Evolutionary conservation across 1,140 invertebrate genomes (phyloP).

Genomic region (Aphelinus atriplicis): DNA sequence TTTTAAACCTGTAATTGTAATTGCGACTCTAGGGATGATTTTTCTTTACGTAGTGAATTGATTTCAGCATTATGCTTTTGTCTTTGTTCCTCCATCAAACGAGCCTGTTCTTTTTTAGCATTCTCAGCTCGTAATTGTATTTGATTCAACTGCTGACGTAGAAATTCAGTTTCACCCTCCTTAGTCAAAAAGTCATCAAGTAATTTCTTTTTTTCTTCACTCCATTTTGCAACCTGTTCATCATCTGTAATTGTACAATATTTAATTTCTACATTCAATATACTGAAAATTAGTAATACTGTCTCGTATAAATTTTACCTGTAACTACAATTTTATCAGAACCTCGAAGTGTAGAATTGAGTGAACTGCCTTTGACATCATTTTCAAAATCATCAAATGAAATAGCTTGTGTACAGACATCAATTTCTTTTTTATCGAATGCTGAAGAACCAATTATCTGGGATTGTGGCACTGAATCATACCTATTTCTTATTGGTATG

Average conservation of each 20-base stretch:
- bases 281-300: not conserved
- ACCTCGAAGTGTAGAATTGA: conserved; percentile 53
- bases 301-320: not conserved
- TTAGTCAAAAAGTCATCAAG: conserved; percentile 53
- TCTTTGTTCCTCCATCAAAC: conserved; percentile 50
- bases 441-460: conserved; percentile 42
- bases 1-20: conserved; percentile 52
- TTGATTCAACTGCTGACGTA: conserved; percentile 53
- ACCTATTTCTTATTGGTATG: conserved; percentile 13
- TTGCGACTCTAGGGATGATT: conserved; percentile 53
- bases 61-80: conserved; percentile 47
- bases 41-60: conserved; percentile 50
- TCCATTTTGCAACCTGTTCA: conserved; percentile 49
- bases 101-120: conserved; percentile 49
- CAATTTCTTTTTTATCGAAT: conserved; percentile 23
- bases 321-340: conserved; percentile 38
- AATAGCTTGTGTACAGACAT: conserved; percentile 34
- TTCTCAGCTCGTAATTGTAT: conserved; percentile 47
- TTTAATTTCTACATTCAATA: not conserved
- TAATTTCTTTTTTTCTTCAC: conserved; percentile 52
- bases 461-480: conserved; percentile 5
- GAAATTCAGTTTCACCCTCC: conserved; percentile 54
- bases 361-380: conserved; percentile 31
- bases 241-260: conserved; percentile 36
- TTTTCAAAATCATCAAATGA: conserved; percentile 40